Evolutionary conservation across 2,113 vertebrate species (phyloP).

Genomic region (Micronycteris hirsuta): DNA sequence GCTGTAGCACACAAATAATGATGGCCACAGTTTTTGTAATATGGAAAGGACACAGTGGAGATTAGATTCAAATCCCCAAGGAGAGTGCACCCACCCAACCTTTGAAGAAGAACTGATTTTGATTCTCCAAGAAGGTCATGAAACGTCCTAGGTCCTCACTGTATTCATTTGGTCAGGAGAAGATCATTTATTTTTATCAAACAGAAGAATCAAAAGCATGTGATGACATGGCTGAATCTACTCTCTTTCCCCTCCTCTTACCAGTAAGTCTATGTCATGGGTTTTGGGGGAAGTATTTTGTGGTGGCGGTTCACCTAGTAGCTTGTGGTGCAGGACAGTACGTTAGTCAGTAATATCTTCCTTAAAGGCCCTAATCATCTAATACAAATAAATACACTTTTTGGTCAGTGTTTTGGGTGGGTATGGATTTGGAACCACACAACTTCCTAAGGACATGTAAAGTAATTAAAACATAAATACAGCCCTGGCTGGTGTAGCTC

Average conservation of each 20-base stretch:
- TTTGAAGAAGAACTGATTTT: slow-evolving; percentile 2
- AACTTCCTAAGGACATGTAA: slow-evolving; percentile 6
- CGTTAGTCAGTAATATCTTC: not conserved
- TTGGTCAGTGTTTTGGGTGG: not conserved
- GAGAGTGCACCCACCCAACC: not conserved
- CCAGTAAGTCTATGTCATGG: too few relatives aligned
- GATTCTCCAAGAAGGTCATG: not conserved
- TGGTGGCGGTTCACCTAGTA: too few relatives aligned
- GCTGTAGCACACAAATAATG: not conserved
- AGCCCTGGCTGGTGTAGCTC: too few relatives aligned
- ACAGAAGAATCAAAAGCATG: not conserved
- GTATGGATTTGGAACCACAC: not conserved
- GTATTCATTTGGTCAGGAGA: not conserved
- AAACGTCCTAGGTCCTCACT: not conserved
- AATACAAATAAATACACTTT: not conserved
- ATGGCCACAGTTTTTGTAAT: not conserved
- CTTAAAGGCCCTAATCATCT: not conserved
- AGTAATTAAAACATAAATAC: not conserved
- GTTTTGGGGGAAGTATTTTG: too few relatives aligned
- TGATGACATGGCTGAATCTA: not conserved
- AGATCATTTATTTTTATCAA: not conserved
- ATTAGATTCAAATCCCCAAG: not conserved
- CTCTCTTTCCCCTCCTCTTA: not conserved
- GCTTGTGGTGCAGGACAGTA: not conserved
- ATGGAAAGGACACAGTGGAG: not conserved